phyloP scores from a whole-genome alignment of 2,797 vertebrate species.

The Arnoldichthys spilopterus region DNA sequence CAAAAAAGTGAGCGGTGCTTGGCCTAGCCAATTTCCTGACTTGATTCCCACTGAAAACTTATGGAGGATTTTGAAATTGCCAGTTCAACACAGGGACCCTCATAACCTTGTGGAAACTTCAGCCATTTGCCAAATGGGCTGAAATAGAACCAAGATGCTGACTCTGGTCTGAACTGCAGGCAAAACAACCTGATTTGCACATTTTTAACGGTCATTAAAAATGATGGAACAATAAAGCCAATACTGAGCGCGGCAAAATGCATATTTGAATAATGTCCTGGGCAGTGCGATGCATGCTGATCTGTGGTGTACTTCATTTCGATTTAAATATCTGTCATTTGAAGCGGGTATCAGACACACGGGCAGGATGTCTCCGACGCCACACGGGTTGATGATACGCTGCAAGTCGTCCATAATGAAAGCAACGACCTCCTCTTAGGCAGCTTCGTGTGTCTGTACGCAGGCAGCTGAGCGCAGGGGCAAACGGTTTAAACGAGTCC shows the following conservation, averaged over 20 bases:
- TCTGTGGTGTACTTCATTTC: background rate
- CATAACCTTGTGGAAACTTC: no score
- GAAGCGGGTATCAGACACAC: background rate
- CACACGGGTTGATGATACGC: constrained; percentile 25
- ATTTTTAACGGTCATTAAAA: no score
- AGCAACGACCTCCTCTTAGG: constrained; percentile 29
- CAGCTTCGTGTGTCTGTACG: constrained; percentile 8
- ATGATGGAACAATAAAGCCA: background rate
- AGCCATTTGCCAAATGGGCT: no score
- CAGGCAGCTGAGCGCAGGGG: constrained; percentile 28
- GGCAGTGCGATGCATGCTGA: background rate
- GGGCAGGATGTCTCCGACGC: constrained; percentile 2
- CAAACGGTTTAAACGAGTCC: constrained; percentile 51
- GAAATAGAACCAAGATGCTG: no score
- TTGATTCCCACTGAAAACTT: no score
- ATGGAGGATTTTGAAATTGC: no score
- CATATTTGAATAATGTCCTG: background rate
- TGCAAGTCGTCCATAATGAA: constrained; percentile 45
- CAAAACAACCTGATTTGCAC: no score
- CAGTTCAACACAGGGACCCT: no score
- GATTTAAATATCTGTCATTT: background rate
- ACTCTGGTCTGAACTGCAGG: no score
- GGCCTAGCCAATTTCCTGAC: no score
- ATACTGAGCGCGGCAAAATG: background rate
- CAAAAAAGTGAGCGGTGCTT: no score